These are phyloP conservation scores for Ia io DNA, from an alignment of 2,113 vertebrate genomes.

Conservation along the genomic window DNA sequence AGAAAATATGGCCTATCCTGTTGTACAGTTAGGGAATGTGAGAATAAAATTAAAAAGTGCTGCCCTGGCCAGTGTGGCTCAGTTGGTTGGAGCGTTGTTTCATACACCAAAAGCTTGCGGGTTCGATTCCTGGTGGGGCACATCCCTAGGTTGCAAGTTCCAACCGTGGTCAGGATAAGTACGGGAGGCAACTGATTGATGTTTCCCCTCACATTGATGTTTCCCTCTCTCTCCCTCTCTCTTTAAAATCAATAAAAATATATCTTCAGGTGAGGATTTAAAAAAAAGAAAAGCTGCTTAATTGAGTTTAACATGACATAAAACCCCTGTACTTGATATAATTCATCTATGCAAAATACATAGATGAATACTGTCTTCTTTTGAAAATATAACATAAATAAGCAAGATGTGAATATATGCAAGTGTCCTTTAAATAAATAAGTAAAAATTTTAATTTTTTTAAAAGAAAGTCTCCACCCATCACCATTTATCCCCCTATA, in stretches of 20 bases:
- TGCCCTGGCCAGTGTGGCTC: background rate
- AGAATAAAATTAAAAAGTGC: background rate
- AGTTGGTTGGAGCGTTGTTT: background rate
- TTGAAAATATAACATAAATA: background rate
- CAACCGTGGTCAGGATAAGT: background rate
- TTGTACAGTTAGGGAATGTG: background rate
- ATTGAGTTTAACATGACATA: background rate
- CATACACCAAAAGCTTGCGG: background rate
- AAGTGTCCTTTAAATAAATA: background rate
- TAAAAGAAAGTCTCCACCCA: too few species aligned
- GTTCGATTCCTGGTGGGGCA: background rate
- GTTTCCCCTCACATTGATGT: too few species aligned
- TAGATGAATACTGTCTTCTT: background rate
- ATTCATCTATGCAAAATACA: background rate
- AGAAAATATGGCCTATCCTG: fast-evolving
- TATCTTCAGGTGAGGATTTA: background rate
- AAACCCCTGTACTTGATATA: background rate
- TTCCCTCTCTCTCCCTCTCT: background rate
- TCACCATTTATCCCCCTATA: too few species aligned
- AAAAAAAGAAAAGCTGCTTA: background rate
- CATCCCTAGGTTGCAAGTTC: background rate
- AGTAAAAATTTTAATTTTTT: too few species aligned
- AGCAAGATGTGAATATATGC: background rate
- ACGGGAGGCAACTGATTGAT: background rate
- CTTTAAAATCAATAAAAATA: background rate